Evolutionary conservation across 1,140 invertebrate species (phyloP).

Genomic region (Holcopasites calliopsidis): DNA sequence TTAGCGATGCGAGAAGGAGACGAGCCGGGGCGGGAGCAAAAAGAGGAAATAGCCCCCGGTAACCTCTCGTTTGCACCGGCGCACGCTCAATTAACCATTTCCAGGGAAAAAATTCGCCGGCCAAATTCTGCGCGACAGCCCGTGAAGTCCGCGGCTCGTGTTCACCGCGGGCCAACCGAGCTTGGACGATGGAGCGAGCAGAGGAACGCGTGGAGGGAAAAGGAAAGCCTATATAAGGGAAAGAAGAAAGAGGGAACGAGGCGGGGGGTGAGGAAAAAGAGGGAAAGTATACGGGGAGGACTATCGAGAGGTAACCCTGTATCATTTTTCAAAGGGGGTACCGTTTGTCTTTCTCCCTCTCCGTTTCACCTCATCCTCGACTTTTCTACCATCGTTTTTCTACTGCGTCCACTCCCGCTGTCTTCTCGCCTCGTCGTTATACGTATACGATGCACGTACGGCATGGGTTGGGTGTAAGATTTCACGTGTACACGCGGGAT

Average conservation of each 20-base stretch:
- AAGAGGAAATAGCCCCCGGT: conserved; percentile 52
- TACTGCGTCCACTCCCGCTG: conserved; percentile 30
- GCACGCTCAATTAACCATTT: conserved; percentile 76
- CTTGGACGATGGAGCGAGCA: background rate
- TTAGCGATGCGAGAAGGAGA: conserved; percentile 21
- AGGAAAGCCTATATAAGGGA: background rate
- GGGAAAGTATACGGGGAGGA: conserved; percentile 34
- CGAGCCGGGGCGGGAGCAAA: conserved; percentile 12
- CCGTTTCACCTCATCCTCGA: conserved; percentile 35
- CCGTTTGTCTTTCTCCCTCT: conserved; percentile 28
- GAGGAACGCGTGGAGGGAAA: background rate
- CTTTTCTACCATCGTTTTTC: conserved; percentile 50
- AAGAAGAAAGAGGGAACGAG: conserved; percentile 1
- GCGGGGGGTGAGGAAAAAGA: conserved; percentile 14
- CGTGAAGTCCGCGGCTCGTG: conserved; percentile 74
- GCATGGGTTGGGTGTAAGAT: conserved; percentile 70
- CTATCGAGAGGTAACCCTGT: conserved; percentile 59
- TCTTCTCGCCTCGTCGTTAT: conserved; percentile 45
- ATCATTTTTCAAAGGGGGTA: conserved; percentile 76
- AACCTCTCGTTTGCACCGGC: conserved; percentile 63
- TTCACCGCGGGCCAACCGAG: conserved; percentile 58
- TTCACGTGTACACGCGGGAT: conserved; percentile 69
- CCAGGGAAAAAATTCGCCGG: conserved; percentile 71
- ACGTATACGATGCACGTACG: conserved; percentile 55
- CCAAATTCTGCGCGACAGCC: conserved; percentile 77